phyloP scores from a whole-genome alignment of 2,797 vertebrate species.

The Rhabdomys pumilio region DNA sequence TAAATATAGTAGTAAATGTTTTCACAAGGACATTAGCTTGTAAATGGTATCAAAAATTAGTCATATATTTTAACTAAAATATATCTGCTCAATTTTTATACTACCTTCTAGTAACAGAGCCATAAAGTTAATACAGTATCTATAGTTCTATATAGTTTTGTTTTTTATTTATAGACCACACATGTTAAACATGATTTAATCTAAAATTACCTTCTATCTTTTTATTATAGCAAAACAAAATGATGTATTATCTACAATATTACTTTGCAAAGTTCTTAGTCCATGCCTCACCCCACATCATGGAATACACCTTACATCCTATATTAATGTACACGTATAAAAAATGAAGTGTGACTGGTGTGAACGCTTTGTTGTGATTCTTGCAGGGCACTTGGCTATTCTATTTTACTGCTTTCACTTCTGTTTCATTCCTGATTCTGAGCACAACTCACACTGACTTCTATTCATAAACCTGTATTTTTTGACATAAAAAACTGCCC shows the following conservation, averaged over 20 bases:
- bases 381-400: neutral
- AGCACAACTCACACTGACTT: constrained; percentile 43
- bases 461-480: neutral
- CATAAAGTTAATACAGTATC: constrained; percentile 11
- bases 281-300: neutral
- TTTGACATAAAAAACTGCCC: constrained; percentile 3
- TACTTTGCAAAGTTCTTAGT: constrained; percentile 50
- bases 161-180: neutral
- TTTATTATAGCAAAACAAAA: constrained; percentile 50
- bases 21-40: constrained; percentile 44
- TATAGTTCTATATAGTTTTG: constrained; percentile 34
- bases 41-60: constrained; percentile 60
- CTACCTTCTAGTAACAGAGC: constrained; percentile 49
- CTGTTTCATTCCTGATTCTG: constrained; percentile 23
- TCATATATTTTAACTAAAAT: constrained; percentile 64
- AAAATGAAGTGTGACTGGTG: constrained; percentile 16
- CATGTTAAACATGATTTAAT: constrained; percentile 36
- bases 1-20: constrained; percentile 53
- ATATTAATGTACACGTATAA: neutral
- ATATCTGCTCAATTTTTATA: constrained; percentile 43
- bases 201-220: constrained; percentile 40
- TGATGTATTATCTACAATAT: constrained; percentile 21
- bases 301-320: constrained; percentile 27
- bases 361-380: constrained; percentile 14
- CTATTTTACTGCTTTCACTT: constrained; percentile 13